phyloP scores from a whole-genome alignment of 2,888 invertebrate genomes.

The Iphiclides podalirius region DNA sequence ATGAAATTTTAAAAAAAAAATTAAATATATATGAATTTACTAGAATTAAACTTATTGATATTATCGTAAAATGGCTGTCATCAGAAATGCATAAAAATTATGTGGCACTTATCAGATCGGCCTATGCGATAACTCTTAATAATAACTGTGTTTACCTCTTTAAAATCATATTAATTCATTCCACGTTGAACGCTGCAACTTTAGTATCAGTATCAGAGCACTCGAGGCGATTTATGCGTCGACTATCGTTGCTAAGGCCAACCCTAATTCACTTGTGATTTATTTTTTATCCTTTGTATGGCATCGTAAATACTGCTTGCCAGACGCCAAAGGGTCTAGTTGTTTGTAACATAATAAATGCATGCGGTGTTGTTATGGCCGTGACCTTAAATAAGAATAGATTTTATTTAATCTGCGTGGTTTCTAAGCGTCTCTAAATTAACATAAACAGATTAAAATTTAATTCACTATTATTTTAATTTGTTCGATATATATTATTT shows the following conservation, averaged over 20 bases:
- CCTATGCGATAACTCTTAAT: not conserved
- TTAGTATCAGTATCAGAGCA: slow-evolving; percentile 24
- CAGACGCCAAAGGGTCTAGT: not conserved
- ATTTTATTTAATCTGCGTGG: not conserved
- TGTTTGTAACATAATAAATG: not conserved
- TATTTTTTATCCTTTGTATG: slow-evolving; percentile 64
- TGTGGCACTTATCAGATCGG: slow-evolving; percentile 12
- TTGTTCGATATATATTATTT: too few relatives aligned
- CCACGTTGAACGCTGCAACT: slow-evolving; percentile 1
- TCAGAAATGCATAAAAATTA: not conserved
- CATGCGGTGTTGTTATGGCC: not conserved
- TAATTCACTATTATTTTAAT: too few relatives aligned
- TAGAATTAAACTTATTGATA: too few relatives aligned
- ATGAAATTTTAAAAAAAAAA: too few relatives aligned
- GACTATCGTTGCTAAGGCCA: slow-evolving; percentile 40
- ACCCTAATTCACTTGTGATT: slow-evolving; percentile 50
- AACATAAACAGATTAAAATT: too few relatives aligned
- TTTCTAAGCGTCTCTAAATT: too few relatives aligned
- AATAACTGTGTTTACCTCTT: not conserved
- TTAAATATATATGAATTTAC: too few relatives aligned
- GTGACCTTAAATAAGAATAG: too few relatives aligned
- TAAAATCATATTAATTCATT: not conserved
- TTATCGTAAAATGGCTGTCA: not conserved
- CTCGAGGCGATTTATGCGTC: slow-evolving; percentile 52
- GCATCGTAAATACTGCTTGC: slow-evolving; percentile 49